Evolutionary conservation across 1,140 invertebrate species (phyloP).

Genomic region (Chelonus insularis): DNA sequence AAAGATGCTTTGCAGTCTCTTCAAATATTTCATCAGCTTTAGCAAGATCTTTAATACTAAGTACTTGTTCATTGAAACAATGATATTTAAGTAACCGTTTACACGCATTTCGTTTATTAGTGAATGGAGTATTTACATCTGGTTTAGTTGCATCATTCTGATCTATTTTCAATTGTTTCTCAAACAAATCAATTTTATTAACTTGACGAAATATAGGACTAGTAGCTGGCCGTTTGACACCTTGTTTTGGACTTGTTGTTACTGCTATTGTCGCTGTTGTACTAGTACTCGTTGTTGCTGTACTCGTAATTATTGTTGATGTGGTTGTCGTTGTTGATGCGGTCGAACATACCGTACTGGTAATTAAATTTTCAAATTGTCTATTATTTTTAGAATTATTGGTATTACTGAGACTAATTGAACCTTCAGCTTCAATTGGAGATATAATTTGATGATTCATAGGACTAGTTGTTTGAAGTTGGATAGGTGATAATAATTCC

Average conservation of each 20-base stretch:
- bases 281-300: not conserved
- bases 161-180: conserved; percentile 77
- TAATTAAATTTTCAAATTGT: too few relatives aligned
- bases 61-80: conserved; percentile 73
- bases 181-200: conserved; percentile 62
- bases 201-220: conserved; percentile 52
- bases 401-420: too few relatives aligned
- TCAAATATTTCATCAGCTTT: conserved; percentile 81
- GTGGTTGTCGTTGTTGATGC: conserved; percentile 27
- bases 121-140: conserved; percentile 77
- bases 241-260: conserved; percentile 45
- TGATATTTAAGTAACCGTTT: conserved; percentile 81
- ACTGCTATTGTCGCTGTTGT: not conserved
- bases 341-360: too few relatives aligned
- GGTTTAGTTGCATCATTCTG: conserved; percentile 77
- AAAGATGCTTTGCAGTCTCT: conserved; percentile 70
- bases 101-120: conserved; percentile 74
- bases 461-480: conserved; percentile 44
- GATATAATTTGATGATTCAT: conserved; percentile 44
- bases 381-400: too few relatives aligned
- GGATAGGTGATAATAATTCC: conserved; percentile 47
- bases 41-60: conserved; percentile 68
- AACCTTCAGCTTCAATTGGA: conserved; percentile 41
- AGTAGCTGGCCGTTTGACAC: conserved; percentile 49
- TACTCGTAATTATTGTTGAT: conserved; percentile 14